Evolutionary conservation across 2,888 invertebrate genomes (phyloP).

Genomic region (Thumatha senex): DNA sequence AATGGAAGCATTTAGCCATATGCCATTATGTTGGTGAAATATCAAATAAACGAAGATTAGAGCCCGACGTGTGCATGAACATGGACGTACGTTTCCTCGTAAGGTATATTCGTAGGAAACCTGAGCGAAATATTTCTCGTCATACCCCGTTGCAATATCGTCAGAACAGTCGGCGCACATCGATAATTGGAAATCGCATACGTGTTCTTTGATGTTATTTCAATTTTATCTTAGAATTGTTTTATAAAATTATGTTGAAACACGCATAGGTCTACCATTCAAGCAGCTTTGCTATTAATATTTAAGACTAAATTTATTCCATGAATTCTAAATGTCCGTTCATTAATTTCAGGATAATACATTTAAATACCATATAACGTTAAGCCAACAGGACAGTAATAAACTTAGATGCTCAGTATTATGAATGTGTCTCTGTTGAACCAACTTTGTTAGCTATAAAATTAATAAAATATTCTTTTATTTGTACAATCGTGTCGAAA

Average conservation of each 20-base stretch:
- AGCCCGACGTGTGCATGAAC: constrained; percentile 39
- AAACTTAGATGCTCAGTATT: too few species aligned
- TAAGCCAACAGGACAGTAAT: too few species aligned
- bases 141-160: constrained; percentile 51
- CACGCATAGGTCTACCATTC: too few species aligned
- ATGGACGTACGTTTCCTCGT: constrained; percentile 31
- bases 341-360: too few species aligned
- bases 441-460: too few species aligned
- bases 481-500: too few species aligned
- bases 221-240: constrained; percentile 39
- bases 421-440: too few species aligned
- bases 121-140: constrained; percentile 54
- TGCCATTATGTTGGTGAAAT: constrained; percentile 20
- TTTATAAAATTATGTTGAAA: constrained; percentile 2
- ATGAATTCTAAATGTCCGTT: too few species aligned
- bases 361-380: too few species aligned
- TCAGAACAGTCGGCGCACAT: constrained; percentile 50
- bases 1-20: neutral
- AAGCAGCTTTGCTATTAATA: too few species aligned
- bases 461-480: too few species aligned
- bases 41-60: constrained; percentile 50
- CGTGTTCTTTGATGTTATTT: constrained; percentile 50
- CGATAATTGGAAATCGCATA: constrained; percentile 67
- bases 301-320: too few species aligned
- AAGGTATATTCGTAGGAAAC: constrained; percentile 37